These are phyloP conservation scores for Orthonyx spaldingii DNA, from an alignment of 2,113 vertebrate genomes.

Conservation along the genomic window DNA sequence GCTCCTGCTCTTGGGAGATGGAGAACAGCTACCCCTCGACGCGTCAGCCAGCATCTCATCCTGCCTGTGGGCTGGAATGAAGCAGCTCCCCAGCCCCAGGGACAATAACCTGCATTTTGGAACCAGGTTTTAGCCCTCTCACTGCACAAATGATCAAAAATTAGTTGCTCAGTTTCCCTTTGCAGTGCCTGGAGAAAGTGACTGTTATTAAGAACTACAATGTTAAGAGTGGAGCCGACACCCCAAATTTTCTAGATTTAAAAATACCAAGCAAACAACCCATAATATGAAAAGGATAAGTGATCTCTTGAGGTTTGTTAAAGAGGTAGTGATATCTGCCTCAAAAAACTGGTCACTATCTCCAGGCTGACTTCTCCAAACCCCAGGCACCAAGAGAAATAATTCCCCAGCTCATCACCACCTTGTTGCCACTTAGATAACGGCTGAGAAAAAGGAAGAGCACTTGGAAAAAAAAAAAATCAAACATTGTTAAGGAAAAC, in stretches of 20 bases:
- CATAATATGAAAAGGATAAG: accelerated
- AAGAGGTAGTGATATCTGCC: too few relatives aligned
- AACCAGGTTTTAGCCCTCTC: background rate
- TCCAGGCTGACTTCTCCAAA: background rate
- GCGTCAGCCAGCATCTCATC: background rate
- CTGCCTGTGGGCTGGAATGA: background rate
- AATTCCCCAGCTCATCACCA: background rate
- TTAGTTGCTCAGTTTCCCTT: background rate
- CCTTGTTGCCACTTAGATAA: background rate
- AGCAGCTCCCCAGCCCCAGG: background rate
- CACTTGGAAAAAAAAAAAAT: background rate
- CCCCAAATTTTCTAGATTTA: background rate
- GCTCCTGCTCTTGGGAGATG: background rate
- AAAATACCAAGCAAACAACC: background rate
- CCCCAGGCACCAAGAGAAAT: accelerated
- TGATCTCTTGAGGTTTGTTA: background rate
- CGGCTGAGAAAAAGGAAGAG: background rate
- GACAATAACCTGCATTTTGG: background rate
- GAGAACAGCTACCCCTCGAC: background rate
- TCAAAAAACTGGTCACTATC: background rate
- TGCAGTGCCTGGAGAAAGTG: accelerated
- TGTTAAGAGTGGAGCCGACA: accelerated
- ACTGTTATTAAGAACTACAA: background rate
- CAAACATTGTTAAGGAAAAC: background rate
- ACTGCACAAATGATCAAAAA: background rate